Base-by-base conservation (phyloP, 2,797 vertebrate species). In the Lacerta viridis region DNA sequence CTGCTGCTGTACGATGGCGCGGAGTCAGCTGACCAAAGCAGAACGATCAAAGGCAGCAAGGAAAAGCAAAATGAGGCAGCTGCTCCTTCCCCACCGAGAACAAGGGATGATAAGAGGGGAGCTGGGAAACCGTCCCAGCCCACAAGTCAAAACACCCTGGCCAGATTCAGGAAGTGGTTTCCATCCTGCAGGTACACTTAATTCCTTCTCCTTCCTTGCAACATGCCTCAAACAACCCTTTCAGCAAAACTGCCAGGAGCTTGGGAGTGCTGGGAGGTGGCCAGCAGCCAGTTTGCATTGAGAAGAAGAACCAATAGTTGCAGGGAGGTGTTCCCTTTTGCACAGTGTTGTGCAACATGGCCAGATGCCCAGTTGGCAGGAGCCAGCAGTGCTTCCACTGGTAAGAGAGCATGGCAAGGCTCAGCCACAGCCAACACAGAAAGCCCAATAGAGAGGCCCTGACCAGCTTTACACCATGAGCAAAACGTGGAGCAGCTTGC, bases 121-220 rank as follows among this genome's bases (percentile, higher is more conserved):
- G 89, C 83, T 87, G 80, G 89, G 93, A 95, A 91, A 89, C 88
- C 89, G 68, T 94, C 94, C 91, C 92, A 94, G 92, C 88, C 93
- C 93, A 76, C 85, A 88, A 95, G 94, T 94, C 88, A 91, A 83
- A 88, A 91, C 80, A 85, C 36, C 59, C 88, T 87, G 94, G 88
- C 80, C 83, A 89, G 92, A 92, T 94, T 92, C 93, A 95, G 95
- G 93, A 95, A 96, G 90, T 93, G 94, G 86, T 94, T 96, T 91
- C 91, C 84, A 92, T 50, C 84, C 85, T 93, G 94, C 94, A 92
- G 94, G 93, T 93, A 94, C 94, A 93, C 93, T 95, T 95, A 95
- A 96, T 95, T 92, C 95, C 95, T 94, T 92, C 88, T 90, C 80
- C 93, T 94, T 94, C 92, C 93, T 84, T 93, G 29, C 88, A 87